Percentiles rank a stretch among this genome's conserved stretches.
These are phyloP conservation scores for Scolopax rusticola DNA, from an alignment of 2,797 vertebrate genomes.

Conservation along the genomic window DNA sequence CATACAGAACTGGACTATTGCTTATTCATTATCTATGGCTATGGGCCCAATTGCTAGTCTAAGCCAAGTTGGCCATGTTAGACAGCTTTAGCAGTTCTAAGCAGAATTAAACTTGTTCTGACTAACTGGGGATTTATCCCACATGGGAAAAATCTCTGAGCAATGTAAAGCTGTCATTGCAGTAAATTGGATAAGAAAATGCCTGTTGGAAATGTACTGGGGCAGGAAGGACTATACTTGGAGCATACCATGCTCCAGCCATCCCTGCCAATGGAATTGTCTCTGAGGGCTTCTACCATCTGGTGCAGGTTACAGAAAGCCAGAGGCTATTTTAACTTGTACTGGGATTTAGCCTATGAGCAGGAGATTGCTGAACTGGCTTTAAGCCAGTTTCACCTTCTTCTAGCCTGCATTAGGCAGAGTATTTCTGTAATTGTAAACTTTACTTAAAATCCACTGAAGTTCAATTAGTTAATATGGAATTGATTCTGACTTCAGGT, in stretches of 20 bases:
- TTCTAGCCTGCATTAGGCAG: neutral
- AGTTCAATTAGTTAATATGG: conserved; percentile 22
- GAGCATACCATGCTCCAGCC: conserved; percentile 10
- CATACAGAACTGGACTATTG: neutral
- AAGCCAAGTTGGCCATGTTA: neutral
- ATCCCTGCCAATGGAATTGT: conserved; percentile 46
- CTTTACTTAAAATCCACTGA: conserved; percentile 18
- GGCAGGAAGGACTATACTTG: conserved; percentile 38
- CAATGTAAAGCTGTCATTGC: conserved; percentile 29
- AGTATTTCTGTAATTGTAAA: conserved; percentile 16
- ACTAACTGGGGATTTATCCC: conserved; percentile 23
- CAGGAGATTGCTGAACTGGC: neutral
- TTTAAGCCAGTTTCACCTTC: conserved; percentile 6
- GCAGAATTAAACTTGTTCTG: conserved; percentile 29
- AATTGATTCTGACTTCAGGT: conserved; percentile 50
- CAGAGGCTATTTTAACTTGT: conserved; percentile 43
- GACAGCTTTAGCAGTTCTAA: conserved; percentile 12
- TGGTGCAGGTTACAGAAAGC: conserved; percentile 59
- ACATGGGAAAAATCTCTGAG: conserved; percentile 14
- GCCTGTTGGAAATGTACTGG: conserved; percentile 30
- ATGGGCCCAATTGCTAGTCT: neutral
- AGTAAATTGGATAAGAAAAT: conserved; percentile 19
- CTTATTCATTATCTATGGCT: conserved; percentile 13
- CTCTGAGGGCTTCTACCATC: conserved; percentile 57
- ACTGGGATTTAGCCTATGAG: neutral